Conservation (phyloP, 1,140 invertebrate species). For the Megalopta genalis region DNA sequence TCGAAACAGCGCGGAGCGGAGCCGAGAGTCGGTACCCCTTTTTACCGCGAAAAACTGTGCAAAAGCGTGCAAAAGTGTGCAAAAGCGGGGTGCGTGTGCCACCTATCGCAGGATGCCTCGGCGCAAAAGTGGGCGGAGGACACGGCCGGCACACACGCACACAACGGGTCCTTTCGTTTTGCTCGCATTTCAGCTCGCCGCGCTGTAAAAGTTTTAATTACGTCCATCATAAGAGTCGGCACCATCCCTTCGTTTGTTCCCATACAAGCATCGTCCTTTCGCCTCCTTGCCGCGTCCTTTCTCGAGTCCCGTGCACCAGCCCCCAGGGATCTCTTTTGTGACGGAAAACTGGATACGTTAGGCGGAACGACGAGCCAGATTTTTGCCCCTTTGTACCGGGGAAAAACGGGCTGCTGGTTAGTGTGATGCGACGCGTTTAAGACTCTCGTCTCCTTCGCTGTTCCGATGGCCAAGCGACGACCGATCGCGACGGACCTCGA, state of each 20-base stretch:
- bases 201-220: conserved; percentile 69
- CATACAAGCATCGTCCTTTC: conserved; percentile 45
- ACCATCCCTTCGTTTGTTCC: conserved; percentile 61
- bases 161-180: conserved; percentile 48
- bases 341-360: conserved; percentile 58
- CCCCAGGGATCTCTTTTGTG: conserved; percentile 52
- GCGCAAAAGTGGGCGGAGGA: conserved; percentile 31
- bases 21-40: conserved; percentile 28
- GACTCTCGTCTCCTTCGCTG: conserved; percentile 42
- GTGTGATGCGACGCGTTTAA: conserved; percentile 47
- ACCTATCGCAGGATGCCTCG: conserved; percentile 47
- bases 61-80: conserved; percentile 46
- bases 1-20: no score
- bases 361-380: conserved; percentile 50
- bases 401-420: conserved; percentile 42
- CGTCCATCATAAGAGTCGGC: conserved; percentile 65
- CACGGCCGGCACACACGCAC: background rate
- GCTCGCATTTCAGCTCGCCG: conserved; percentile 57
- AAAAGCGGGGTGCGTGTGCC: conserved; percentile 33
- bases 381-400: conserved; percentile 53
- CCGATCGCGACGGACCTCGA: conserved; percentile 15
- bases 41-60: conserved; percentile 54
- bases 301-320: background rate
- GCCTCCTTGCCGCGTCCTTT: conserved; percentile 18
- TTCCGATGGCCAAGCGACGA: conserved; percentile 29